phyloP scores from a whole-genome alignment of 30 jellyfish, hydroid and myxozoan genomes.

The Pelagia noctiluca region DNA sequence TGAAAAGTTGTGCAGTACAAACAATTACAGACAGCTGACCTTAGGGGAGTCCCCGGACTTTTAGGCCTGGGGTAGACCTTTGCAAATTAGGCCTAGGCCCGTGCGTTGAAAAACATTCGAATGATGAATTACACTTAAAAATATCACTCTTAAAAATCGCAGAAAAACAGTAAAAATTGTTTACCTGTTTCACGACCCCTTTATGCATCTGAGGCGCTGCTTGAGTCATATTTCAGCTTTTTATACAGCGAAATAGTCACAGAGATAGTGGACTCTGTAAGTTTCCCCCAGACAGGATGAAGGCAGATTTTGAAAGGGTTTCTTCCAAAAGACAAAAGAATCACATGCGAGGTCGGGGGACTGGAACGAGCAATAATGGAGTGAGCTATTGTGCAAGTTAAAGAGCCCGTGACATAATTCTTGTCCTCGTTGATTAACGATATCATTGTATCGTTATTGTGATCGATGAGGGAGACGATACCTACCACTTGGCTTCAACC shows the following conservation, averaged over 20 bases:
- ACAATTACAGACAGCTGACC: no score
- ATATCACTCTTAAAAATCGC: no score
- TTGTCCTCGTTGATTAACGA: no score
- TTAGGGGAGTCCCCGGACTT: no score
- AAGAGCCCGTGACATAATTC: conserved; percentile 5
- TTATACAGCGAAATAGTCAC: neutral
- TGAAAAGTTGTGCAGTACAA: no score
- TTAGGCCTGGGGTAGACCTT: no score
- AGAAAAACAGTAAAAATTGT: neutral
- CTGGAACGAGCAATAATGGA: conserved; percentile 47
- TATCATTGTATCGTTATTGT: no score
- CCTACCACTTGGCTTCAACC: no score
- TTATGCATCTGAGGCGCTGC: conserved; percentile 81
- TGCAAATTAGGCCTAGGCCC: no score
- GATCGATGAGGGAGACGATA: no score
- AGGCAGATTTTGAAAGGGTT: conserved; percentile 51
- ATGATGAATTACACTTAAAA: no score
- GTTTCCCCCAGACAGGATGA: conserved; percentile 1
- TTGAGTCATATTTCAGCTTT: conserved; percentile 89
- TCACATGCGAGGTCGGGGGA: conserved; percentile 49
- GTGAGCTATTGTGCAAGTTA: conserved; percentile 19
- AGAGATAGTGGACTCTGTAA: conserved; percentile 3
- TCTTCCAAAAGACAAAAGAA: conserved; percentile 55
- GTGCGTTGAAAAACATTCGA: no score
- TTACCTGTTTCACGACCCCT: conserved; percentile 95